A percentile compares a stretch with the other conserved stretches of the same genome.
These are phyloP conservation scores for Lethenteron reissneri DNA, from an alignment of 2,113 vertebrate genomes.

Conservation along the genomic window DNA sequence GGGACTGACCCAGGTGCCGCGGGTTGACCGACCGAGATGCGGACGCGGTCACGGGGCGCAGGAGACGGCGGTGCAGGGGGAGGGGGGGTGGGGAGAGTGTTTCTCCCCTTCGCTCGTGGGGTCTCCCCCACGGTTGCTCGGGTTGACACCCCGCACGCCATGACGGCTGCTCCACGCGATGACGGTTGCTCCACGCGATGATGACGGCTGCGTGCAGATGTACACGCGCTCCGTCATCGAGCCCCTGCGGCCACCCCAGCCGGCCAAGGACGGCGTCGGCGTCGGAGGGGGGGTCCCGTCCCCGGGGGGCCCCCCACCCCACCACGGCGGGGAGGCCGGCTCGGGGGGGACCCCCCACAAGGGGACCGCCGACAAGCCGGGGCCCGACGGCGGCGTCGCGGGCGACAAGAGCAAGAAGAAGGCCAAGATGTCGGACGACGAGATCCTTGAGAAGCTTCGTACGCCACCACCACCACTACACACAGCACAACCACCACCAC, in stretches of 20 bases:
- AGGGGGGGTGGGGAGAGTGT: background rate
- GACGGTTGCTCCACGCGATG: background rate
- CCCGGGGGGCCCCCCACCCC: constrained; percentile 25
- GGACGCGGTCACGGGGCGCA: too few relatives aligned
- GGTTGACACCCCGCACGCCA: background rate
- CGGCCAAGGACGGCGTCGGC: constrained; percentile 59
- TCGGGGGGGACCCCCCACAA: constrained; percentile 28
- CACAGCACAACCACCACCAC: too few relatives aligned
- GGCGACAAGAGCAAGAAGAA: constrained; percentile 29
- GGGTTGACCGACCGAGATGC: too few relatives aligned
- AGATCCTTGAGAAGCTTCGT: constrained; percentile 91
- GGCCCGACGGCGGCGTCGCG: constrained; percentile 13
- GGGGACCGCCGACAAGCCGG: constrained; percentile 44
- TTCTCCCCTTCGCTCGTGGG: background rate
- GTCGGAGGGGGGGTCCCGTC: constrained; percentile 27
- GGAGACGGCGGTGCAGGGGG: too few relatives aligned
- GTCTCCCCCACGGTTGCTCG: background rate
- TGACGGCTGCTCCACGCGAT: background rate
- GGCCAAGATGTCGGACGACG: constrained; percentile 89
- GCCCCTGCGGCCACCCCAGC: constrained; percentile 36
- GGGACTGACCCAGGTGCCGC: too few relatives aligned
- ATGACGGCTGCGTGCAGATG: constrained; percentile 28
- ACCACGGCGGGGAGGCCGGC: background rate
- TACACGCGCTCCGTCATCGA: constrained; percentile 88
- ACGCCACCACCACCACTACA: constrained; percentile 15